Base-by-base conservation (phyloP, 2,797 vertebrate species). In the Myoxocephalus aenaeus region DNA sequence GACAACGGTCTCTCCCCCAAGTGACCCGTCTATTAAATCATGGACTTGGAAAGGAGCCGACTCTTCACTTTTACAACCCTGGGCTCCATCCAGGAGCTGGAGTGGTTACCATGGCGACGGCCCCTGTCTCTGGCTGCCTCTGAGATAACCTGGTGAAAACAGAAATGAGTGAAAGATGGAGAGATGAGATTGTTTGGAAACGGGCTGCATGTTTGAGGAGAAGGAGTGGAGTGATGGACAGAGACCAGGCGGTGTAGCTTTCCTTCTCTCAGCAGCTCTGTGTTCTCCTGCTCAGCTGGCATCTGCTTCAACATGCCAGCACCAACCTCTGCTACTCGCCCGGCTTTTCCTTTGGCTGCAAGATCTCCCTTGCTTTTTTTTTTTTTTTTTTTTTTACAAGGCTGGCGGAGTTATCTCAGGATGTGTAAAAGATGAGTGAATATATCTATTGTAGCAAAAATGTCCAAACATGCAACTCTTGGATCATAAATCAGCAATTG, bases 41-140 rank as follows among this genome's bases (percentile, higher is more conserved):
- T 74, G 67, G 71, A 82, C 83, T 85, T 91, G 77, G 86, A 85
- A 70, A 42, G 63, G 77, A 87, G 67, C 38, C 80, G 70, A 65
- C 70, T 82, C 74, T 89, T 88, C 78, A 80, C 17, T 92, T 94
- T 92, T 90, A 94, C 88, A 91, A 91, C 64, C 62, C 79, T 92
- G 87, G 91, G 80, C 64, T 71, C 68, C 42, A 77, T 92, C 90
- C 90, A 93, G 84, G 66, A 77, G 84, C 72, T 78, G 70, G 67
- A 86, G 65, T 75, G 73, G 86, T 92, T 78, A 44, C 87, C 83
- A 65, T 84, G 62, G 86, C 8, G 63, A 90, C 71, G 3, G 82
- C 32, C 71, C 73, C 79, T 84, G 77, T 88, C 78, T 66, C 81
- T 66, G 79, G 61, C 77, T 81, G 80, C 74, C 80, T 75, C 73